A percentile compares a stretch with the other conserved stretches of the same genome.
Evolutionary conservation across 2,113 vertebrate species (phyloP).

Genomic region (Meles meles): DNA sequence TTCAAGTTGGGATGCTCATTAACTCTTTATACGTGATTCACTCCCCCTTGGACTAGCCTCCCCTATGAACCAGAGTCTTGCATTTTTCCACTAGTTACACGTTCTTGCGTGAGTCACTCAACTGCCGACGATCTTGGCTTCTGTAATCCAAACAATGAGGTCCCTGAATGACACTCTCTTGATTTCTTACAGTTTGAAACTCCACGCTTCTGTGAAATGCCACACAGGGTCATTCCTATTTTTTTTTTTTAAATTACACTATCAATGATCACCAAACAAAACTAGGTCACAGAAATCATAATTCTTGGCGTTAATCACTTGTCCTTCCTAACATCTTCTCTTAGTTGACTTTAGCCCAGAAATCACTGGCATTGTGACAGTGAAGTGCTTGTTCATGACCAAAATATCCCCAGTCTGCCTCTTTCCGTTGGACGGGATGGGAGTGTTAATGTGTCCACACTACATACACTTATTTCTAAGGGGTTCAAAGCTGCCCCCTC

Average conservation of each 20-base stretch:
- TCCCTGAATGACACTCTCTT: not conserved
- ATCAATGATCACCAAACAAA: not conserved
- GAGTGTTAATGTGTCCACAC: too few relatives aligned
- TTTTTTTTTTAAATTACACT: not conserved
- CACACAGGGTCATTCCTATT: too few relatives aligned
- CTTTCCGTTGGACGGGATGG: not conserved
- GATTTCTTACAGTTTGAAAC: not conserved
- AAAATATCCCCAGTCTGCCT: not conserved
- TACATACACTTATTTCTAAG: not conserved
- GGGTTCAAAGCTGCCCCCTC: not conserved
- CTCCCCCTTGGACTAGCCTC: not conserved
- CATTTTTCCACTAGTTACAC: not conserved
- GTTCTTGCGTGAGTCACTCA: not conserved
- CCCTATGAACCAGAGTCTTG: not conserved
- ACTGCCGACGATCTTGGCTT: not conserved
- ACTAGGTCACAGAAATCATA: not conserved
- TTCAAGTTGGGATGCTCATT: not conserved
- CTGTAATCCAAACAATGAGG: not conserved
- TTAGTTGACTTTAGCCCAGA: not conserved
- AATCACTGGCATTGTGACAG: not conserved
- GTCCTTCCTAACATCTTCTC: not conserved
- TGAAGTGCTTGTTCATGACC: not conserved
- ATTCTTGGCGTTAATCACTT: not conserved
- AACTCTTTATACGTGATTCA: not conserved
- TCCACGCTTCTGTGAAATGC: not conserved